phyloP scores from a whole-genome alignment of 2,797 vertebrate species.

The Adrianichthys oophorus region DNA sequence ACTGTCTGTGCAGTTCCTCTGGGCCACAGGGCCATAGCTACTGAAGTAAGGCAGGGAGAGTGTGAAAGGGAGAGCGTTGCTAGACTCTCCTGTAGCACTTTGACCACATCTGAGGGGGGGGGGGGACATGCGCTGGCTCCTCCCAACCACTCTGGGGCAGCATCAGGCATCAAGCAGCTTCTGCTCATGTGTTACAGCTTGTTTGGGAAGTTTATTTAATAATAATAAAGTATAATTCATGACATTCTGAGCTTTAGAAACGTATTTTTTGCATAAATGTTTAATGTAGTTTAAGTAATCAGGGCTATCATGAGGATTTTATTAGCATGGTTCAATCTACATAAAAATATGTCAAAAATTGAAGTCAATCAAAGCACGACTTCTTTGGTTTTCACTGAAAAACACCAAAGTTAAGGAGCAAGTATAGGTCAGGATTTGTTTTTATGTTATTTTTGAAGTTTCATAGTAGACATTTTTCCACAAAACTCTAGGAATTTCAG shows the following conservation, averaged over 20 bases:
- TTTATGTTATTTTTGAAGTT: no score
- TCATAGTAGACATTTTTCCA: no score
- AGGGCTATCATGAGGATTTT: no score
- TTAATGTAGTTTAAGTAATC: no score
- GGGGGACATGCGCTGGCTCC: conserved; percentile 55
- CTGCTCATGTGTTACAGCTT: conserved; percentile 15
- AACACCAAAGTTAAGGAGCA: no score
- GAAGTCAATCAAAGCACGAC: no score
- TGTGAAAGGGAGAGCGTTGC: conserved; percentile 52
- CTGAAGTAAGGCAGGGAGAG: neutral
- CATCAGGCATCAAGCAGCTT: conserved; percentile 25
- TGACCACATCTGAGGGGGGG: conserved; percentile 55
- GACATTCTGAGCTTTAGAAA: conserved; percentile 4
- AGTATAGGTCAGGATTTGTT: no score
- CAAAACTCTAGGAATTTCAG: no score
- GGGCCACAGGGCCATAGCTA: conserved; percentile 11
- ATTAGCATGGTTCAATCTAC: no score
- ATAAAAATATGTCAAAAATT: no score
- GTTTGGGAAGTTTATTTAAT: conserved; percentile 28
- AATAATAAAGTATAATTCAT: conserved; percentile 13
- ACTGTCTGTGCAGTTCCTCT: conserved; percentile 1
- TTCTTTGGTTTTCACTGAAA: no score
- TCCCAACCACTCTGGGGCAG: conserved; percentile 47
- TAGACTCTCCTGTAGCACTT: conserved; percentile 68
- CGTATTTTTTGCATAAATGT: no score